Base-by-base conservation (phyloP, 1,140 invertebrate genomes). In the Drosophila guanche region DNA sequence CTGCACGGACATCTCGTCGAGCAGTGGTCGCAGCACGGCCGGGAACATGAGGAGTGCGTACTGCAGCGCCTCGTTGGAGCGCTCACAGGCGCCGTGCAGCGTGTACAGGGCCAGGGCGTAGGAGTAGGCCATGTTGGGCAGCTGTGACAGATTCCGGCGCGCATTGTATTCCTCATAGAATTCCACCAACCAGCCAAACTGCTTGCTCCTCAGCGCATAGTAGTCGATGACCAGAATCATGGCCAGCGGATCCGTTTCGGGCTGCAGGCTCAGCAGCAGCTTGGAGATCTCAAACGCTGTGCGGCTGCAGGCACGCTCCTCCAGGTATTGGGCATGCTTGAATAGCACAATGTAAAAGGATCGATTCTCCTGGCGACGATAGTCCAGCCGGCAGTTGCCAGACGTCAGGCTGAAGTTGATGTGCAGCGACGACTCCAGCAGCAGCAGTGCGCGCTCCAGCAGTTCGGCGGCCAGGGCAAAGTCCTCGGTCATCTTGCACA, bases 91-190 rank as follows among this genome's bases (percentile, higher is more conserved):
- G 3, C 83, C 83, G 86, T 85, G 50, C 7, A 88, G 66, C 84
- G 95, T 92, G 92, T 95, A 96, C 90, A 95, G 92, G 33, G 97
- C 96, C 47, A 98, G 89, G 0, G 97, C 95, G 52, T 96, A 92
- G 2, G 97, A 98, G 85, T 95, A 98, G 0, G 96, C 95, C 93
- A 98, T 96, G 86, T 98, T 98, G 51, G 97, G 97, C 40, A 98
- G 91, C 85, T 97, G 95, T 20, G 93, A 94, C 4, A 97, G 92
- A 92, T 97, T 96, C 56, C 95, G 94, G 94, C 4, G 91, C 83
- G 8, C 76, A 83, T 96, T 94, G 94, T 94, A 95, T 73, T 94
- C 93, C 16, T 94, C 91, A 54, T 94, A 94, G 46, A 96, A 95
- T 48, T 97, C 93, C 4, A 95, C 92, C 0, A 97, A 92, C 95